These are phyloP conservation scores for Neolamprologus ventralis DNA, from an alignment of 2,113 vertebrate species.

Conservation along the genomic window DNA sequence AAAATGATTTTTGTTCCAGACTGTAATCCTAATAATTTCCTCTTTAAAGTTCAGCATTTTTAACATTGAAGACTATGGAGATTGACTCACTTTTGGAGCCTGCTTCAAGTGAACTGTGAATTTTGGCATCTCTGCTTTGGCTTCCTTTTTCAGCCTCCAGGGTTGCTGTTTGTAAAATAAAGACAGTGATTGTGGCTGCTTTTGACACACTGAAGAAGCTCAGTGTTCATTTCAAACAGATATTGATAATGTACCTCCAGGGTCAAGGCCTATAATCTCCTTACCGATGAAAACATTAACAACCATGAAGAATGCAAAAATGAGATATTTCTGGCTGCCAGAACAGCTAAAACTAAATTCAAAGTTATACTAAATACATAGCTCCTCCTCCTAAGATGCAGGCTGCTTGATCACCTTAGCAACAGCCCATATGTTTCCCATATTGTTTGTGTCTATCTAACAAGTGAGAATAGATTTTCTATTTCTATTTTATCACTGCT, in stretches of 20 bases:
- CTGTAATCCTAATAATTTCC: not conserved
- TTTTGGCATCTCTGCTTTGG: not conserved
- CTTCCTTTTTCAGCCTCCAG: not conserved
- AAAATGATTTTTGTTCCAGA: too few relatives aligned
- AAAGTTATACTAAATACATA: not conserved
- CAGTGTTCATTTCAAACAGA: not conserved
- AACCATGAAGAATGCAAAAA: not conserved
- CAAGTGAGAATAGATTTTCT: not conserved
- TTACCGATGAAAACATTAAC: not conserved
- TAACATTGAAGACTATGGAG: not conserved
- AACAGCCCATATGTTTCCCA: not conserved
- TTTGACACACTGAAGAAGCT: not conserved
- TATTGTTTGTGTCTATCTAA: not conserved
- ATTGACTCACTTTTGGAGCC: not conserved
- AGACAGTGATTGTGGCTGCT: not conserved
- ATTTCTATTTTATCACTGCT: not conserved
- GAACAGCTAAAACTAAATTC: not conserved
- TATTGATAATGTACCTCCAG: not conserved
- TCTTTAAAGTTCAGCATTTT: not conserved
- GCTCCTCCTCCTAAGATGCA: not conserved
- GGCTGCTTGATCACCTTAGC: not conserved
- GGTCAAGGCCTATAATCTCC: not conserved
- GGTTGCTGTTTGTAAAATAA: not conserved
- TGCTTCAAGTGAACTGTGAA: not conserved
- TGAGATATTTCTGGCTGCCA: not conserved